These are phyloP conservation scores for Chamaedrilus cognettii DNA, from an alignment of 2,888 invertebrate genomes.

Conservation along the genomic window DNA sequence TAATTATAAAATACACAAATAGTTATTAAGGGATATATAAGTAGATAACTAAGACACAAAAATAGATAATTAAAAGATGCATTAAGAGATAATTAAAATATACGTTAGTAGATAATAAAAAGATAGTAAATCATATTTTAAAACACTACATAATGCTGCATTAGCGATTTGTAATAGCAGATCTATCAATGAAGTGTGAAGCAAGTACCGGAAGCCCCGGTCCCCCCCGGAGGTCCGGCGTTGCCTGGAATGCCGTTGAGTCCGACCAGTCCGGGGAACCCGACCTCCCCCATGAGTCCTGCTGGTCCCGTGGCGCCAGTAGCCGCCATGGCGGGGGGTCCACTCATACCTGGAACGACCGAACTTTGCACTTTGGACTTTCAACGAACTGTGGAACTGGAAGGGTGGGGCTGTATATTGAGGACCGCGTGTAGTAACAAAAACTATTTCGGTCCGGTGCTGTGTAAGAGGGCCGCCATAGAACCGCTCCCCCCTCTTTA, in stretches of 20 bases:
- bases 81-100: too few relatives aligned
- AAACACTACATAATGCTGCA: too few relatives aligned
- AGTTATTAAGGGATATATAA: neutral
- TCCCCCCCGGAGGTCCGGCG: slow-evolving; percentile 16
- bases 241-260: slow-evolving; percentile 14
- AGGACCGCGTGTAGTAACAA: too few relatives aligned
- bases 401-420: too few relatives aligned
- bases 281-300: slow-evolving; percentile 26
- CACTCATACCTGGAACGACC: neutral
- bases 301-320: slow-evolving; percentile 28
- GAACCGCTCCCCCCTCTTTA: too few relatives aligned
- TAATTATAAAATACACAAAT: neutral
- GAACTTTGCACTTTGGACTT: too few relatives aligned
- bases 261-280: slow-evolving; percentile 24
- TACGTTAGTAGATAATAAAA: neutral
- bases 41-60: neutral
- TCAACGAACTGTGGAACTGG: too few relatives aligned
- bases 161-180: too few relatives aligned
- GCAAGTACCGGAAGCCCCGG: too few relatives aligned
- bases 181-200: too few relatives aligned
- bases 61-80: neutral
- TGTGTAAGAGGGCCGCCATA: too few relatives aligned
- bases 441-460: too few relatives aligned
- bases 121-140: neutral
- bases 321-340: slow-evolving; percentile 5